These are phyloP conservation scores for Dufourea novaeangliae DNA, from an alignment of 1,140 invertebrate species.

Conservation along the genomic window DNA sequence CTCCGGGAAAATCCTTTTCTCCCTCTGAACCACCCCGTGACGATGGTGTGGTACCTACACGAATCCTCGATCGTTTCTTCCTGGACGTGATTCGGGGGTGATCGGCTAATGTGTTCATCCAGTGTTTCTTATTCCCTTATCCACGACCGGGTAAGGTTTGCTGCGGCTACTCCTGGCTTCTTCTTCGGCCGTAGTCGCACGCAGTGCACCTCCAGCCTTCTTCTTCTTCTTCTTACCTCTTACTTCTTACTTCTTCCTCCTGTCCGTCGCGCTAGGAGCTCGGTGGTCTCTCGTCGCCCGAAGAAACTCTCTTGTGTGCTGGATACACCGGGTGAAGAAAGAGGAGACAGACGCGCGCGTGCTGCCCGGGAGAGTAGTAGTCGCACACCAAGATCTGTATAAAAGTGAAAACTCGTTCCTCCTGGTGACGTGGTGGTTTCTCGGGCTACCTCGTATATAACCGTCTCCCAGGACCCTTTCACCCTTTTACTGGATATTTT, in stretches of 20 bases:
- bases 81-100: conserved; percentile 43
- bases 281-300: neutral
- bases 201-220: too few relatives aligned
- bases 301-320: conserved; percentile 46
- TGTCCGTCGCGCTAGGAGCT: neutral
- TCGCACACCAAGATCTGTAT: too few relatives aligned
- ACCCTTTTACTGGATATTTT: conserved; percentile 39
- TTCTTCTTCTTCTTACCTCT: neutral
- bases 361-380: too few relatives aligned
- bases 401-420: conserved; percentile 65
- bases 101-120: conserved; percentile 40
- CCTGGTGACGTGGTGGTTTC: conserved; percentile 10
- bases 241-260: neutral
- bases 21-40: conserved; percentile 22
- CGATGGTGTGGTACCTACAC: neutral
- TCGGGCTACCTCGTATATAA: neutral
- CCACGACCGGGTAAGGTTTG: conserved; percentile 1
- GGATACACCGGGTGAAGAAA: conserved; percentile 35
- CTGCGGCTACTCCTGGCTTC: neutral
- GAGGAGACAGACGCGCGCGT: conserved; percentile 18
- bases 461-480: too few relatives aligned
- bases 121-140: conserved; percentile 36
- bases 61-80: conserved; percentile 20
- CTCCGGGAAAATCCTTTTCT: conserved; percentile 13
- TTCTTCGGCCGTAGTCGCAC: neutral